Evolutionary conservation across 2,113 vertebrate species (phyloP).

Genomic region (Centropus bengalensis): DNA sequence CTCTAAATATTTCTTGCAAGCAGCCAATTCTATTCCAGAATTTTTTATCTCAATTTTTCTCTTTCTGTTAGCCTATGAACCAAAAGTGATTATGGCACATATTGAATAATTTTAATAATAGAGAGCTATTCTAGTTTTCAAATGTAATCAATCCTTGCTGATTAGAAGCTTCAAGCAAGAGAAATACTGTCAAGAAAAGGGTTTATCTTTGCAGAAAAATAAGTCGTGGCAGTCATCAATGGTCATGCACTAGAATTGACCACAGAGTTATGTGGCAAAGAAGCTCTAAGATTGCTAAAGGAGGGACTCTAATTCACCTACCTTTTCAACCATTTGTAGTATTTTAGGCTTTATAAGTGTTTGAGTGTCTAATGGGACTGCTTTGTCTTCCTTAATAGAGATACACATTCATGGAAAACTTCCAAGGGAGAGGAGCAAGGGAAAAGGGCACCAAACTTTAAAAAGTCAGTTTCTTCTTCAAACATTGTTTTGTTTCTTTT

Average conservation of each 20-base stretch:
- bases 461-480: neutral
- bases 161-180: neutral
- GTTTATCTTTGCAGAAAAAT: neutral
- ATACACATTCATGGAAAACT: neutral
- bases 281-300: neutral
- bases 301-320: accelerated
- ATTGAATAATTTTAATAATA: neutral
- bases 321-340: neutral
- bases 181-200: neutral
- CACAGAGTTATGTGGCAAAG: neutral
- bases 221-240: neutral
- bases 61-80: neutral
- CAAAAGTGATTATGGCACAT: neutral
- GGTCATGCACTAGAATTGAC: neutral
- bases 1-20: neutral
- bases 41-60: neutral
- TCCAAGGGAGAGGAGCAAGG: neutral
- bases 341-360: neutral
- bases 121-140: neutral
- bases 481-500: neutral
- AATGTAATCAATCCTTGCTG: neutral
- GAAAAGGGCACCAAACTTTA: neutral
- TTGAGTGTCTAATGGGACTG: neutral
- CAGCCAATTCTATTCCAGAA: neutral
- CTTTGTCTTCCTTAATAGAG: neutral